Percentiles rank a stretch among this genome's conserved stretches.
These are phyloP conservation scores for Pseudorasbora parva DNA, from an alignment of 2,113 vertebrate species.

Conservation along the genomic window DNA sequence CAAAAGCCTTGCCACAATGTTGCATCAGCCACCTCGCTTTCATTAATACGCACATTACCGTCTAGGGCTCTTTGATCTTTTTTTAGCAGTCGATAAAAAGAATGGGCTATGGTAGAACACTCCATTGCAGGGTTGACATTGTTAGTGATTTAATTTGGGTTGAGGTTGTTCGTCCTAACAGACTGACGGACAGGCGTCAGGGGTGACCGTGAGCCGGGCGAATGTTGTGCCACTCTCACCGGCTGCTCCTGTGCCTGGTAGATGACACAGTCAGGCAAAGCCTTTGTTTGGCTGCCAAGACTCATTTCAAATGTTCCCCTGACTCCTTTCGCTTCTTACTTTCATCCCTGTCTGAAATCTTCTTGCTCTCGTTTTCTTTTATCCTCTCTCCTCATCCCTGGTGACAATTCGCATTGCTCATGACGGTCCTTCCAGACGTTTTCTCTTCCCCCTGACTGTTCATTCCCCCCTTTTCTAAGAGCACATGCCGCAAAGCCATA, in stretches of 20 bases:
- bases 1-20: slow-evolving; percentile 60
- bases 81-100: slow-evolving; percentile 70
- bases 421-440: slow-evolving; percentile 23
- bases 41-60: slow-evolving; percentile 56
- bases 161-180: slow-evolving; percentile 33
- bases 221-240: not conserved
- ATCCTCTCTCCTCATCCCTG: slow-evolving; percentile 7
- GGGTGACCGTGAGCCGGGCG: not conserved
- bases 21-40: slow-evolving; percentile 66
- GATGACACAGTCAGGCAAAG: slow-evolving; percentile 40
- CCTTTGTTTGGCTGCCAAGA: slow-evolving; percentile 43
- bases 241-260: slow-evolving; percentile 11
- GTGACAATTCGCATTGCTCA: slow-evolving; percentile 19
- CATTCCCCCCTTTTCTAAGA: not conserved
- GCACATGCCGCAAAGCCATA: slow-evolving; percentile 6
- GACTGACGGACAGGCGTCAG: slow-evolving; percentile 23
- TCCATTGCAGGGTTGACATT: slow-evolving; percentile 41
- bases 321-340: slow-evolving; percentile 10
- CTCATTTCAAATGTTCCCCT: slow-evolving; percentile 42
- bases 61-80: slow-evolving; percentile 68
- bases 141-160: slow-evolving; percentile 47
- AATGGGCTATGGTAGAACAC: slow-evolving; percentile 62
- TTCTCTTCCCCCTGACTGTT: not conserved
- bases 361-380: slow-evolving; percentile 20
- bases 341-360: not conserved